These are phyloP conservation scores for Nesidiocoris tenuis DNA, from an alignment of 2,888 invertebrate genomes.

Conservation along the genomic window DNA sequence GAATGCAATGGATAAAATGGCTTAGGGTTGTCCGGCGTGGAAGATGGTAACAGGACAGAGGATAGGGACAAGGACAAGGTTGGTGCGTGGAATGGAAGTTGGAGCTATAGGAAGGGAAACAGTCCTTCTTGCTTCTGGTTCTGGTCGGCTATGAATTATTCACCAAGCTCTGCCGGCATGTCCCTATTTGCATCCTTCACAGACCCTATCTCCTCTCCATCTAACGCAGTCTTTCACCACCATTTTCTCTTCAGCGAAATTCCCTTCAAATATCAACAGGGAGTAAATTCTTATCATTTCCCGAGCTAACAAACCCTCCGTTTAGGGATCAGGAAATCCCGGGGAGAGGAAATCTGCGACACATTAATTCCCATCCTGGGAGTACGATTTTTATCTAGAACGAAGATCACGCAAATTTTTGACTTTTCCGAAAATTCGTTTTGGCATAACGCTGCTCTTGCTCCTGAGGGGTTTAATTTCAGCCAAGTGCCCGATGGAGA, in stretches of 20 bases:
- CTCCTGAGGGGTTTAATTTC: no score
- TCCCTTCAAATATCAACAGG: slow-evolving; percentile 20
- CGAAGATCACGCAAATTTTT: no score
- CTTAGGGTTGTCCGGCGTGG: background rate
- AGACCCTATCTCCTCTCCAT: background rate
- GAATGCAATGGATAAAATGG: background rate
- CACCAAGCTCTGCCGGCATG: slow-evolving; percentile 31
- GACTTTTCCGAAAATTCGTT: no score
- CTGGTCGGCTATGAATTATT: slow-evolving; percentile 37
- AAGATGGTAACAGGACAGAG: background rate
- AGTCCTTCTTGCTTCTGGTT: slow-evolving; percentile 25
- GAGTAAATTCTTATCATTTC: slow-evolving; percentile 25
- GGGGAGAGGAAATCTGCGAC: no score
- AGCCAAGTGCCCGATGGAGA: no score
- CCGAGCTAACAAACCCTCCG: slow-evolving; percentile 17
- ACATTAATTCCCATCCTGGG: no score
- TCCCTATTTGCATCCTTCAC: slow-evolving; percentile 35
- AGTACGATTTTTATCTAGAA: no score
- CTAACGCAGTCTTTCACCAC: background rate
- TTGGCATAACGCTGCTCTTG: no score
- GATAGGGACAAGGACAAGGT: background rate
- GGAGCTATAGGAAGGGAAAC: background rate
- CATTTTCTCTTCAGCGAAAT: slow-evolving; percentile 1
- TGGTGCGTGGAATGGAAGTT: background rate
- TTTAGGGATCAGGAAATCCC: slow-evolving; percentile 7